Evolutionary conservation across 35 echinoderm and acorn worm species (phyloP).

Genomic region (Ophioderma brevispina): DNA sequence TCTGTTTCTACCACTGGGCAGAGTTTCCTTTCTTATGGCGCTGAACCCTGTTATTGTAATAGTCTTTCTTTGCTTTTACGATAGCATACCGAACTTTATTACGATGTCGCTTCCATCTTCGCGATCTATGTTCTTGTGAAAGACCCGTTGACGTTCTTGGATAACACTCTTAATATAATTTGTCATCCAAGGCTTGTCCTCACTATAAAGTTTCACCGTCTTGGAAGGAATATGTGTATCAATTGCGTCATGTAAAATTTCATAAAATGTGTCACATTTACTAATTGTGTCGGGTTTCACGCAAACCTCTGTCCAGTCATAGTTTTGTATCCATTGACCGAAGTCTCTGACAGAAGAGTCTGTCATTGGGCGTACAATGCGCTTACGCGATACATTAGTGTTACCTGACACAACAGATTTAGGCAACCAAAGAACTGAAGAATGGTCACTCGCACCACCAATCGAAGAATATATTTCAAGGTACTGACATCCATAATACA

Average conservation of each 20-base stretch:
- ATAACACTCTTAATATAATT: too few species aligned
- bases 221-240: not conserved
- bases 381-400: not conserved
- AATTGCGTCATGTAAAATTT: not conserved
- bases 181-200: constrained; percentile 54
- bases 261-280: not conserved
- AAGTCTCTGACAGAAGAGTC: not conserved
- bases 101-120: constrained; percentile 33
- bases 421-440: constrained; percentile 41
- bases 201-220: too few species aligned
- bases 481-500: constrained; percentile 21
- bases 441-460: constrained; percentile 55
- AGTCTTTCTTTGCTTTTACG: constrained; percentile 6
- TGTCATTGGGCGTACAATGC: not conserved
- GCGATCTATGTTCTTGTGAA: not conserved
- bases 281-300: not conserved
- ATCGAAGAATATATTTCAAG: constrained; percentile 7
- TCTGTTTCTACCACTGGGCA: not conserved
- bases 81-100: constrained; percentile 10
- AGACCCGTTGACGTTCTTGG: not conserved
- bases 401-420: not conserved
- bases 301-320: constrained; percentile 4
- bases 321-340: constrained; percentile 29
- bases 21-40: not conserved
- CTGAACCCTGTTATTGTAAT: constrained; percentile 14